Base-by-base conservation (phyloP, 1,140 invertebrate species). In the Drosophila subpulchrella region DNA sequence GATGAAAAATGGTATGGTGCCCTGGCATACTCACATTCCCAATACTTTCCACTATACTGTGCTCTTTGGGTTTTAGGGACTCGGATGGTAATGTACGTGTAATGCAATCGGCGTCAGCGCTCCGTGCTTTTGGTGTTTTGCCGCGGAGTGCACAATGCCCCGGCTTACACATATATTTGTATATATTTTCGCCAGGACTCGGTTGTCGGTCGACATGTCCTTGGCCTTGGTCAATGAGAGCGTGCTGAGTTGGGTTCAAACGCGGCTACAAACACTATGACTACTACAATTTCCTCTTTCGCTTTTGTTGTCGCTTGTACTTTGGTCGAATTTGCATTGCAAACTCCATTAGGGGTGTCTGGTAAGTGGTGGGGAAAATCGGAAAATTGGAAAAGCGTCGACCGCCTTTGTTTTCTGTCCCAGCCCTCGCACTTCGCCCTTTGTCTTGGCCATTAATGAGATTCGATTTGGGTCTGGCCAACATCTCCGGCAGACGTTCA, bases 201-300 rank as follows among this genome's bases (percentile, higher is more conserved):
- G 34, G 58, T 68, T 47, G 41, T 48, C 17, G 27, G 39, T 55
- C 50, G 60, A 44, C 57, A 60, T 88, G 83, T 76, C 83, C 83
- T 88, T 88, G 83, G 83, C 83, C 83, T 86, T 88, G 82, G 70
- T 62, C 80, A 71, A 55, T 75, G 68, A 41, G 54, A 46, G 62
- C 44, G 20, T 74, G 75, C 70, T 46, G 46, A 47, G 38, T 30
- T 44, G 38, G 27, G 44, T 65, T 32, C 36, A 53, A 68, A 63
- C 51, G 47, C 55, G 56, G 24, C 46, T 50, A 68, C 53, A 62
- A 61, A 54, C 57, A 76, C 62, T 39, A 44, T 17, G 72, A 75
- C 61, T 78, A 65, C 65, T 65, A 70, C 70, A 78, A 86, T 86
- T 78, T 73, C 83, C 67, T 61, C 51, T 71, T 68, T 76, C 72